Conservation (phyloP, 2,888 invertebrate species). For the Myopa tessellatipennis region DNA sequence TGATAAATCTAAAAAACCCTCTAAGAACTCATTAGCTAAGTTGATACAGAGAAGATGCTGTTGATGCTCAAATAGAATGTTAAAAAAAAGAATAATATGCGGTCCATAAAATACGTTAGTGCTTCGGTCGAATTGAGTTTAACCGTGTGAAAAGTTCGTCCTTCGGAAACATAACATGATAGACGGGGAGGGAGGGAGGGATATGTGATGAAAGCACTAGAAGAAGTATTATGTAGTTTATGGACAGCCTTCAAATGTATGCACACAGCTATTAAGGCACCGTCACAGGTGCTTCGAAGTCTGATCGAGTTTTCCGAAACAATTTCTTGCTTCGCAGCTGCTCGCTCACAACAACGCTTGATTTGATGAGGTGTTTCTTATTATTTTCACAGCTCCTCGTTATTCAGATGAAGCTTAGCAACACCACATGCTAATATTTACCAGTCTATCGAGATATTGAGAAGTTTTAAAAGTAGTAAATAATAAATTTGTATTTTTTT, state of each 20-base stretch:
- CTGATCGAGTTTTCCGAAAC: neutral
- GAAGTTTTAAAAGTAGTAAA: slow-evolving; percentile 27
- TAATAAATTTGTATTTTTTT: slow-evolving; percentile 24
- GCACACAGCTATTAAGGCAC: neutral
- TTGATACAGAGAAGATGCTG: neutral
- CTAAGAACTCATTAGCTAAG: neutral
- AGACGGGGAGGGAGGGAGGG: neutral
- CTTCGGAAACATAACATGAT: too few species aligned
- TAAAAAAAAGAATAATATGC: neutral
- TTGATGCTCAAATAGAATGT: slow-evolving; percentile 7
- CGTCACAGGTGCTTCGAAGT: neutral
- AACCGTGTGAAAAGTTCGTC: too few species aligned
- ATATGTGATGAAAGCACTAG: neutral
- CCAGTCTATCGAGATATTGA: slow-evolving; percentile 22
- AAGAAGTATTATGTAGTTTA: neutral
- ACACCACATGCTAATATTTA: slow-evolving; percentile 13
- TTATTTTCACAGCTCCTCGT: neutral
- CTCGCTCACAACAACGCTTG: slow-evolving; percentile 1
- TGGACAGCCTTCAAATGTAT: neutral
- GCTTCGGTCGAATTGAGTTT: neutral
- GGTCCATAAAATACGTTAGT: neutral
- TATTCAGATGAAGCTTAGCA: slow-evolving; percentile 19
- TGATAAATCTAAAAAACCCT: slow-evolving; percentile 20
- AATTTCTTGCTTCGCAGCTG: slow-evolving; percentile 10
- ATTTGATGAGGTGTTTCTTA: slow-evolving; percentile 12